A percentile compares a stretch with the other conserved stretches of the same genome.
These are phyloP conservation scores for Phyto melanocephala DNA, from an alignment of 2,888 invertebrate species.

Conservation along the genomic window DNA sequence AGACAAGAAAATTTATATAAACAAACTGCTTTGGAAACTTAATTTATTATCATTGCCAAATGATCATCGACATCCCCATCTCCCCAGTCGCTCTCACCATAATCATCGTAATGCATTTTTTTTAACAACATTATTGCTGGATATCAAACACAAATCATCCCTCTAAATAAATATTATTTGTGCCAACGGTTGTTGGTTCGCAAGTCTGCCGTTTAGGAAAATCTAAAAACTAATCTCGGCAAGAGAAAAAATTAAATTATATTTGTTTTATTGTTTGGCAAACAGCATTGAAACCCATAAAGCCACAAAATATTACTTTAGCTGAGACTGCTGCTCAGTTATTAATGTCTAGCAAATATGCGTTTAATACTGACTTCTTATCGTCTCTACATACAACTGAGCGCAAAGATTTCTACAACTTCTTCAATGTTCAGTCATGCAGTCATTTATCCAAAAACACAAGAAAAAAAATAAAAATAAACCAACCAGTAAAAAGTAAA, in stretches of 20 bases:
- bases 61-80: slow-evolving; percentile 43
- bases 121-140: slow-evolving; percentile 38
- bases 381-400: neutral
- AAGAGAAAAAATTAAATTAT: slow-evolving; percentile 68
- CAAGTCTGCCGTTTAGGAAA: slow-evolving; percentile 66
- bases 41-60: slow-evolving; percentile 43
- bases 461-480: slow-evolving; percentile 10
- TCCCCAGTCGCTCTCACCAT: neutral
- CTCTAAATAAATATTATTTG: slow-evolving; percentile 49
- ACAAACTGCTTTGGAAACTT: slow-evolving; percentile 58
- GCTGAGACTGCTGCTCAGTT: slow-evolving; percentile 28
- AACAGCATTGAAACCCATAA: slow-evolving; percentile 74
- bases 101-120: slow-evolving; percentile 9
- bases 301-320: slow-evolving; percentile 70
- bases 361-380: slow-evolving; percentile 35
- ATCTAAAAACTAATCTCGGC: slow-evolving; percentile 65
- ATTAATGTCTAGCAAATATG: slow-evolving; percentile 11
- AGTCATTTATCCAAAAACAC: slow-evolving; percentile 66
- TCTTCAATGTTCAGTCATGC: slow-evolving; percentile 75
- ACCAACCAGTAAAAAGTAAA: slow-evolving; percentile 27
- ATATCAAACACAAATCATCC: slow-evolving; percentile 57
- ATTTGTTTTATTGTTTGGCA: slow-evolving; percentile 77
- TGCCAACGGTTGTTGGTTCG: neutral
- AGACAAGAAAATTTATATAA: slow-evolving; percentile 60
- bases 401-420: slow-evolving; percentile 68